Conservation (phyloP, 2,113 vertebrate genomes). For the Bungarus multicinctus region DNA sequence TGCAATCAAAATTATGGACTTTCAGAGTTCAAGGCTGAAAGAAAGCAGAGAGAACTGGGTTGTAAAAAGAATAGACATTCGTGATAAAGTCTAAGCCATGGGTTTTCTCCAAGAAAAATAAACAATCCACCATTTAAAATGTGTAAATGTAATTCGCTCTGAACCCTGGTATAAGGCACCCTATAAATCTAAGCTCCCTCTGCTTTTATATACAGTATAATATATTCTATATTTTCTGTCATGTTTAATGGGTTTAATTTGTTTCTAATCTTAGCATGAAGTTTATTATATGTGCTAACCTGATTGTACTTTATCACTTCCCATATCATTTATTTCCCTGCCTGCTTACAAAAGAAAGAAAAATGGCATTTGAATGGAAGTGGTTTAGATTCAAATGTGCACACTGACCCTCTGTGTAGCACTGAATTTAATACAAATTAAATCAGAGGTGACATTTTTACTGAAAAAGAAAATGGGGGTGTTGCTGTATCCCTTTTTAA, state of each 20-base stretch:
- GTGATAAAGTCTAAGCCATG: background rate
- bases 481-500: background rate
- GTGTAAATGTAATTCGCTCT: background rate
- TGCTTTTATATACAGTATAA: background rate
- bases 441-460: background rate
- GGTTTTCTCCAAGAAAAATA: background rate
- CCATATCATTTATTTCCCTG: background rate
- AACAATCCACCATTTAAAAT: background rate
- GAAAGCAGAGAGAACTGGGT: background rate
- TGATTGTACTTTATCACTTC: background rate
- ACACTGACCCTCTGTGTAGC: background rate
- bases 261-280: background rate
- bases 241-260: background rate
- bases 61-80: background rate
- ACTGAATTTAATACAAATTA: background rate
- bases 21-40: background rate
- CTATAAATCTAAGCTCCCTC: background rate
- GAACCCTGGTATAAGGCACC: background rate
- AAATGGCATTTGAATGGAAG: slow-evolving; percentile 4
- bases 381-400: background rate
- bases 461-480: background rate
- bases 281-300: background rate
- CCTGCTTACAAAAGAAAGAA: background rate
- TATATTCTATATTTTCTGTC: background rate
- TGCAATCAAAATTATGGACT: background rate